Evolutionary conservation across 2,888 invertebrate genomes (phyloP), one percentile per base, ranked within the genome.

Genomic region (Drosophila nr. perissopoda): DNA sequence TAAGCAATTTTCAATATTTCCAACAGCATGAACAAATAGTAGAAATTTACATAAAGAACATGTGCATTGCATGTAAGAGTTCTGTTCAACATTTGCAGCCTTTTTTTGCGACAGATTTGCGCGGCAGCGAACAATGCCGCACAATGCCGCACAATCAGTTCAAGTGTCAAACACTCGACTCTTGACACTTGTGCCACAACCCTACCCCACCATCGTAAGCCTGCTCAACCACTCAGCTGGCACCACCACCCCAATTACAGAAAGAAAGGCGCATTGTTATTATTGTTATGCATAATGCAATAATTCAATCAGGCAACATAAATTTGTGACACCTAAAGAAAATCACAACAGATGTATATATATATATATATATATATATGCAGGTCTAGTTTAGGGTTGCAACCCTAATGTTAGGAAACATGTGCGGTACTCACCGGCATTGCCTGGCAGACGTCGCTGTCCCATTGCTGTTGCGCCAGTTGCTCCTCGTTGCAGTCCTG

Each of bases 381-480:
- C 77, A 63, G 75, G 71, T 73, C 38, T 33, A 34, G 71, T 70
- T 76, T 72, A 76, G 83, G 85, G 88, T 89, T 81, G 89, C 77
- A 73, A 75, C 83, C 77, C 77, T 75, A 51, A 51, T 29, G n/a
- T 29, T 29, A 36, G 21, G 21, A 45, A 7, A 25, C n/a, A 11
- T 21, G 7, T 45, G 25, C 8, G 2, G 27, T 27, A 92, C 93
- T 93, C 73, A 93, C 93, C 92, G 93, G 93, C 89, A 93, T 92
- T 66, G 92, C 92, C 81, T 93, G 93, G 74, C 93, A 93, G 90
- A 93, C 92, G 78, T 93, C 93, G 78, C 91, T 91, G 67, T 92
- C 92, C 92, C 92, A 92, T 69, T 92, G 91, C 78, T 92, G 91
- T 29, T 91, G 77, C 42, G 91, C 87, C 87, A 92, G 75, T 58